These are phyloP conservation scores for Sitobion miscanthi DNA, from an alignment of 1,140 invertebrate genomes.

Conservation along the genomic window DNA sequence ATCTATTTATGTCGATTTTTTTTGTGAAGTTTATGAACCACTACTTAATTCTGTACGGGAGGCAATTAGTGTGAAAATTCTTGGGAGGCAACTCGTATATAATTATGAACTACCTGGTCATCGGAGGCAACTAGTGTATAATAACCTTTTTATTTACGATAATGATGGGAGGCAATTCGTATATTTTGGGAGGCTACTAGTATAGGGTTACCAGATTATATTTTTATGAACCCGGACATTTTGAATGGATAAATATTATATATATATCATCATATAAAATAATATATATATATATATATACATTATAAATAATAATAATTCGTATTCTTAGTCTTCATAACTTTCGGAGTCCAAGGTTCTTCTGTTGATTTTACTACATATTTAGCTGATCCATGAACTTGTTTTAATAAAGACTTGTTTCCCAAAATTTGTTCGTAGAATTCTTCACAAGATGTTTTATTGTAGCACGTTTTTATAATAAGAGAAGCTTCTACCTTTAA, in stretches of 20 bases:
- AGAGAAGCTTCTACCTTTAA: neutral
- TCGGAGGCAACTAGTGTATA: no score
- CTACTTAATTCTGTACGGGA: no score
- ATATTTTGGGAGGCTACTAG: no score
- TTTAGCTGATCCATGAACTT: neutral
- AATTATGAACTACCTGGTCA: no score
- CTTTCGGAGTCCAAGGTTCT: neutral
- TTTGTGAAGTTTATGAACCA: no score
- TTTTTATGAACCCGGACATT: neutral
- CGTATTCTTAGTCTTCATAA: neutral
- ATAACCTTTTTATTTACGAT: no score
- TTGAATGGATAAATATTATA: neutral
- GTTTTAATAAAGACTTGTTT: no score
- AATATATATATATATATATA: neutral
- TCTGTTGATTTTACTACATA: neutral
- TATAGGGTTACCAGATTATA: constrained; percentile 12
- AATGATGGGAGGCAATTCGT: no score
- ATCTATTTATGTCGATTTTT: no score
- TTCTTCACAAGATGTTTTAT: constrained; percentile 1
- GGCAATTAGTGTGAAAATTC: no score
- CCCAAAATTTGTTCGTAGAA: neutral
- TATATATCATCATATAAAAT: neutral
- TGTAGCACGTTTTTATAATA: constrained; percentile 6
- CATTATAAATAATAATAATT: neutral
- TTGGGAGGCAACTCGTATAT: no score